Percentiles rank a stretch among this genome's conserved stretches.
Evolutionary conservation across 2,888 invertebrate species (phyloP).

Genomic region (Drosophila aldrichi): DNA sequence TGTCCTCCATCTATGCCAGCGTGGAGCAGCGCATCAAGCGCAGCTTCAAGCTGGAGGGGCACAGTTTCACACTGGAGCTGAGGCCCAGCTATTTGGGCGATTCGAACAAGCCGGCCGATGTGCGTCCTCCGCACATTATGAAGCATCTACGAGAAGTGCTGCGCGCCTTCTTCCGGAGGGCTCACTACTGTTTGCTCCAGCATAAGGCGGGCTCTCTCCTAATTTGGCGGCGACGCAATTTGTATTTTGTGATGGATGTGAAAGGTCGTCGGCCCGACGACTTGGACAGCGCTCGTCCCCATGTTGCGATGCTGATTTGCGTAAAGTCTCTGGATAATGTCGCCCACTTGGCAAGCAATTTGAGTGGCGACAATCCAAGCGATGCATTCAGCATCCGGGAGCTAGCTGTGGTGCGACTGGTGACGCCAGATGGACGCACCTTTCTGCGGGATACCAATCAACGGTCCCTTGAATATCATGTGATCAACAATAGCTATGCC

Average conservation of each 20-base stretch:
- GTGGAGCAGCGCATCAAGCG: slow-evolving; percentile 66
- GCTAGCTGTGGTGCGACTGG: slow-evolving; percentile 71
- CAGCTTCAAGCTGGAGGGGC: slow-evolving; percentile 71
- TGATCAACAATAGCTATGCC: slow-evolving; percentile 79
- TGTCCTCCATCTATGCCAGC: slow-evolving; percentile 40
- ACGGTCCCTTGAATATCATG: slow-evolving; percentile 67
- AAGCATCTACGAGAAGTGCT: slow-evolving; percentile 46
- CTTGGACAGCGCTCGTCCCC: slow-evolving; percentile 48
- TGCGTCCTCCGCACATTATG: slow-evolving; percentile 40
- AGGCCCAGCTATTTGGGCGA: slow-evolving; percentile 40
- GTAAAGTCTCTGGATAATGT: slow-evolving; percentile 73
- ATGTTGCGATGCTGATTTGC: slow-evolving; percentile 73
- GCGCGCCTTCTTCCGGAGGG: slow-evolving; percentile 69
- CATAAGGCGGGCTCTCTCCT: slow-evolving; percentile 68
- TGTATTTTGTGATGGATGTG: slow-evolving; percentile 81
- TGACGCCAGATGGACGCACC: slow-evolving; percentile 71
- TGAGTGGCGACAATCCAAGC: slow-evolving; percentile 51
- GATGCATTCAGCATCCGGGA: slow-evolving; percentile 75
- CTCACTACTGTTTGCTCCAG: slow-evolving; percentile 73
- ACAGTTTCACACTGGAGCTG: slow-evolving; percentile 76
- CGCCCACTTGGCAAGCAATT: slow-evolving; percentile 62
- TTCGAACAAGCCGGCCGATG: neutral
- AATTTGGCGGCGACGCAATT: slow-evolving; percentile 75
- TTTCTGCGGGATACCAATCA: slow-evolving; percentile 60
- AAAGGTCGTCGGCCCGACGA: slow-evolving; percentile 65